Base-by-base conservation (phyloP, 2,113 vertebrate genomes). In the Toxotes jaculatrix region DNA sequence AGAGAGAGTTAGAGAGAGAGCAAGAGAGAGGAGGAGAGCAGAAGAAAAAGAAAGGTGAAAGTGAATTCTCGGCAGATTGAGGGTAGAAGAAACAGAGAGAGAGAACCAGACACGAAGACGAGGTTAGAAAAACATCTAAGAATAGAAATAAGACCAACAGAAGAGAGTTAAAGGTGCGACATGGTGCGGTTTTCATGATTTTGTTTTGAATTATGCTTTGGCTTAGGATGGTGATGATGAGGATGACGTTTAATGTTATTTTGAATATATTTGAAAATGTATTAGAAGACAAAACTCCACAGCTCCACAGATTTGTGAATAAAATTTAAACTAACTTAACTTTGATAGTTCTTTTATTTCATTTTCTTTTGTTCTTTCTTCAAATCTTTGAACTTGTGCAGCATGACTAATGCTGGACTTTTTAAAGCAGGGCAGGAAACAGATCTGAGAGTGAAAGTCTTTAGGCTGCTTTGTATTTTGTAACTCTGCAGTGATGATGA, bases 21-120 rank as follows among this genome's bases (percentile, higher is more conserved):
- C 32, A 64, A 47, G 14, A 38, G 67, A 73, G 31, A 32, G 23
- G 64, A 47, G 43, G 31, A 42, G 34, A 51, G 67, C 32, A 11
- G 36, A 27, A 79, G 17, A 31, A 45, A 19, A 73, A 70, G 32
- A 73, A 31, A 77, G 85, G 80, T 82, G 68, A 88, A 65, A 83
- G 47, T 55, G 43, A 67, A 74, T 27, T 36, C 8, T 16, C 82
- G 21, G 67, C 64, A 66, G 63, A 81, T 23, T 47, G 12, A 74
- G 21, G 9, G 13, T 1, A 32, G 31, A 65, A 56, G n/a, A 70
- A 31, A 61, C 21, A 34, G 23, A 49, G 9, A 23, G 9, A 23
- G 56, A 23, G 36, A 60, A 51, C 21, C 17, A 77, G 56, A 70
- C n/a, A n/a, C 16, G 4, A 63, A 55, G 23, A 69, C 5, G 2